These are phyloP conservation scores for Euglossa dilemma DNA, from an alignment of 1,140 invertebrate genomes.

Conservation along the genomic window DNA sequence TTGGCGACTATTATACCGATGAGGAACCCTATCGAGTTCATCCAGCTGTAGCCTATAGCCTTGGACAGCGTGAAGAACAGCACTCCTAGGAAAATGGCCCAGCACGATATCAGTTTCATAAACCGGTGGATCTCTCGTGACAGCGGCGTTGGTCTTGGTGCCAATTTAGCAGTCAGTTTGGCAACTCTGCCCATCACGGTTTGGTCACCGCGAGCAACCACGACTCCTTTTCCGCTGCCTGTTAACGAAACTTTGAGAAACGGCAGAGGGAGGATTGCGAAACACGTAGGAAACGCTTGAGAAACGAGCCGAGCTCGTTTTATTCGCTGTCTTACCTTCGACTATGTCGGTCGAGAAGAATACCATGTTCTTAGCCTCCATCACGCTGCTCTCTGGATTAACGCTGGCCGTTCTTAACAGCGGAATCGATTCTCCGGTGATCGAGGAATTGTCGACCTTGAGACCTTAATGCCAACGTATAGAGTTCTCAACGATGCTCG, in stretches of 20 bases:
- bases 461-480: slow-evolving; percentile 84
- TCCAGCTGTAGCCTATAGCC: slow-evolving; percentile 97
- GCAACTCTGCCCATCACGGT: slow-evolving; percentile 99
- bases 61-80: slow-evolving; percentile 98
- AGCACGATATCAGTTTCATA: slow-evolving; percentile 98
- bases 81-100: slow-evolving; percentile 98
- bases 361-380: slow-evolving; percentile 97
- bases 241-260: background rate
- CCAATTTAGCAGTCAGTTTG: slow-evolving; percentile 96
- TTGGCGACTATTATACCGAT: slow-evolving; percentile 99
- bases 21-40: slow-evolving; percentile 98
- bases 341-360: slow-evolving; percentile 99
- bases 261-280: background rate
- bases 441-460: slow-evolving; percentile 94
- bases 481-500: background rate
- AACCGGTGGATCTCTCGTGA: slow-evolving; percentile 99
- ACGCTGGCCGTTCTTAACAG: slow-evolving; percentile 94
- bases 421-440: slow-evolving; percentile 98
- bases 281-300: background rate
- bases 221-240: slow-evolving; percentile 95
- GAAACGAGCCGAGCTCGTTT: background rate
- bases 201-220: slow-evolving; percentile 97
- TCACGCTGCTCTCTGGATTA: slow-evolving; percentile 94
- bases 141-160: slow-evolving; percentile 98
- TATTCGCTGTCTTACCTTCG: slow-evolving; percentile 85